These are phyloP conservation scores for Pachypanchax playfairii DNA, from an alignment of 2,113 vertebrate genomes.

Conservation along the genomic window DNA sequence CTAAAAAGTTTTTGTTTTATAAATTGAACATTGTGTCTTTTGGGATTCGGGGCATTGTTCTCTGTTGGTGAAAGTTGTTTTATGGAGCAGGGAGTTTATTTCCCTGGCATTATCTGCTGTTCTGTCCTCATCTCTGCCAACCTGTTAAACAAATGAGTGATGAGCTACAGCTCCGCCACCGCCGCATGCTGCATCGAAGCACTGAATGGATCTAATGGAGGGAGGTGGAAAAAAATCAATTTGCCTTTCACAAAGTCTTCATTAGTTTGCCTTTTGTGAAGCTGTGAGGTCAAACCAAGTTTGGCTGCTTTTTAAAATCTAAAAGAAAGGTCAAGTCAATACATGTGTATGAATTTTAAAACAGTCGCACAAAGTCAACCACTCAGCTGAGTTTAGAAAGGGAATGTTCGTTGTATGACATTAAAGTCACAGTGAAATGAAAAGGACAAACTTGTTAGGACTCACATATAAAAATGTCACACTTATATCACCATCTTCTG, in stretches of 20 bases:
- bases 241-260: constrained; percentile 73
- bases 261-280: constrained; percentile 73
- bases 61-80: constrained; percentile 14
- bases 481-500: not conserved
- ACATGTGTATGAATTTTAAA: constrained; percentile 30
- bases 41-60: constrained; percentile 26
- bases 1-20: no score
- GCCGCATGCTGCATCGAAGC: constrained; percentile 25
- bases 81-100: constrained; percentile 19
- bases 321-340: constrained; percentile 73
- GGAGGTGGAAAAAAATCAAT: constrained; percentile 63
- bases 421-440: constrained; percentile 10
- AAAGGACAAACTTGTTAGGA: constrained; percentile 2
- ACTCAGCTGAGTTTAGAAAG: not conserved
- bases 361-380: not conserved
- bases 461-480: not conserved
- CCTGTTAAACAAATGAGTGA: constrained; percentile 63
- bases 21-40: constrained; percentile 1
- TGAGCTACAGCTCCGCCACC: constrained; percentile 35
- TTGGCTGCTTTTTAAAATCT: constrained; percentile 48
- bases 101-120: constrained; percentile 32
- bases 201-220: constrained; percentile 24
- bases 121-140: constrained; percentile 41
- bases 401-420: not conserved
- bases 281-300: constrained; percentile 61